A percentile compares a stretch with the other conserved stretches of the same genome.
Evolutionary conservation across 2,113 vertebrate species (phyloP).

Genomic region (Orthonyx spaldingii): DNA sequence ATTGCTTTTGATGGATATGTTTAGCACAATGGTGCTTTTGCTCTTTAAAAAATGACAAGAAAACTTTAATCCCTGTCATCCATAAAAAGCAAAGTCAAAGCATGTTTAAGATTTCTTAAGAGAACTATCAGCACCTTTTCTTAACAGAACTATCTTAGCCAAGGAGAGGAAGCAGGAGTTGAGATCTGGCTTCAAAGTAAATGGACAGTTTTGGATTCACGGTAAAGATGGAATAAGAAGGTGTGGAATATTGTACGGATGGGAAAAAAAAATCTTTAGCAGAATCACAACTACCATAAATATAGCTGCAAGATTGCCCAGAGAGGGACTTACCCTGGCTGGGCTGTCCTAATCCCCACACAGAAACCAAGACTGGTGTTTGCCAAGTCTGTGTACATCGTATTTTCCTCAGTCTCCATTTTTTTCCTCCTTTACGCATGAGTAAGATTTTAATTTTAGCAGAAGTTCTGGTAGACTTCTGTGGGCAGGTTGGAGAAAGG

Average conservation of each 20-base stretch:
- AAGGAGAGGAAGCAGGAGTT: neutral
- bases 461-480: neutral
- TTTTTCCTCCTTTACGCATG: neutral
- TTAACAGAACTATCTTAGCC: neutral
- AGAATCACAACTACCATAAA: neutral
- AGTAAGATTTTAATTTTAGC: conserved; percentile 18
- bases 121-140: neutral
- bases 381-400: neutral
- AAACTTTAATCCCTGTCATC: neutral
- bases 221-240: neutral
- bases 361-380: neutral
- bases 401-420: neutral
- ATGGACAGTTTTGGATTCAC: neutral
- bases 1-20: neutral
- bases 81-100: neutral
- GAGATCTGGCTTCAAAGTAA: neutral
- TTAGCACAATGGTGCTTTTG: neutral
- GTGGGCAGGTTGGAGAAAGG: neutral
- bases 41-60: neutral
- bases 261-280: neutral
- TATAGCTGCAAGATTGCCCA: neutral
- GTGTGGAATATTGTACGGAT: neutral
- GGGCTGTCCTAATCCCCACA: neutral
- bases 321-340: neutral
- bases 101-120: neutral